Conservation (phyloP, 2,888 invertebrate species). For the Elegia similella region DNA sequence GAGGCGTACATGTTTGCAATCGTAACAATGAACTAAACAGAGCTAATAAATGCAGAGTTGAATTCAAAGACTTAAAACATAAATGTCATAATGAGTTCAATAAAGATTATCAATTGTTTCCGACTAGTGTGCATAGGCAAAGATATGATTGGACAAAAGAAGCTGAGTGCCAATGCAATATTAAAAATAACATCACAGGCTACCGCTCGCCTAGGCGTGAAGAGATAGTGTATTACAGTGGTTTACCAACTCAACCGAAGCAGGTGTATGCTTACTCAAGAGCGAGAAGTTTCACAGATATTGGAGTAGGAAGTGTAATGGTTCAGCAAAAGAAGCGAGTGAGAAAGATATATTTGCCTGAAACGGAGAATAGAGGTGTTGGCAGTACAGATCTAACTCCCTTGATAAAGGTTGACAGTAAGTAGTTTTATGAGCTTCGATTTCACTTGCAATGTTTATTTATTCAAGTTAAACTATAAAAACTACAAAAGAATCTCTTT, state of each 20-base stretch:
- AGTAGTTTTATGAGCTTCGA: background rate
- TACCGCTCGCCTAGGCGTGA: constrained; percentile 36
- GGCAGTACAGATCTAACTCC: constrained; percentile 47
- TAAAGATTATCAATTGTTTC: constrained; percentile 28
- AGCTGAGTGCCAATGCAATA: constrained; percentile 48
- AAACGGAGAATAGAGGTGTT: constrained; percentile 52
- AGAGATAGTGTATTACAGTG: constrained; percentile 35
- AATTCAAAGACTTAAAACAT: background rate
- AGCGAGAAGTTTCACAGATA: constrained; percentile 43
- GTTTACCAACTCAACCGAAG: constrained; percentile 38
- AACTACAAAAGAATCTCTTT: too few relatives aligned
- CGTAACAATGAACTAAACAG: constrained; percentile 29
- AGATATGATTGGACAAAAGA: constrained; percentile 32
- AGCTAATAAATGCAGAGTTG: background rate
- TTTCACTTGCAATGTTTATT: too few relatives aligned
- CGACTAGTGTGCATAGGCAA: constrained; percentile 25
- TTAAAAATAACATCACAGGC: constrained; percentile 35
- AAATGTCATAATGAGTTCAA: constrained; percentile 6
- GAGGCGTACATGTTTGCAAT: constrained; percentile 46
- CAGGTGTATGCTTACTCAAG: constrained; percentile 42
- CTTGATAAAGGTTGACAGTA: constrained; percentile 23
- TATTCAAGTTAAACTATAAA: too few relatives aligned
- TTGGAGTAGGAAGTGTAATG: constrained; percentile 55
- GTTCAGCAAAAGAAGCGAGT: constrained; percentile 47
- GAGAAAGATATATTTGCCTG: constrained; percentile 53